Conservation (phyloP, 2,888 invertebrate species). For the Pandemis heparana region DNA sequence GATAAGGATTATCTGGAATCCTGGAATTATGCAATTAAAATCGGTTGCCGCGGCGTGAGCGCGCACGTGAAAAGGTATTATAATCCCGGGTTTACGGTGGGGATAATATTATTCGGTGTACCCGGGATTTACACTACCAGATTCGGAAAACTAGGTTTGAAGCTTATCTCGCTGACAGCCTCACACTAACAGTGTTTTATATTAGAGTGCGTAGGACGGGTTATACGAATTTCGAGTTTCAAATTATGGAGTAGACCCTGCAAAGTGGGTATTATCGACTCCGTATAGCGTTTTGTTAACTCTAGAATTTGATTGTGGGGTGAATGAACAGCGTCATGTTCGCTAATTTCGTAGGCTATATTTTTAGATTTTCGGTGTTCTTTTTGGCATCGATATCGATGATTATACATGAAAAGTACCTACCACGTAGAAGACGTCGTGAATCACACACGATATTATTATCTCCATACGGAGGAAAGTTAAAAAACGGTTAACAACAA, state of each 20-base stretch:
- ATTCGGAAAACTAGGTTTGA: too few species aligned
- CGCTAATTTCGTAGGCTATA: not conserved
- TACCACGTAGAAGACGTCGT: not conserved
- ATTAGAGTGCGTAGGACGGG: too few species aligned
- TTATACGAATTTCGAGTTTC: too few species aligned
- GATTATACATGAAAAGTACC: not conserved
- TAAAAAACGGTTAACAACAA: too few species aligned
- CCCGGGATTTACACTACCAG: not conserved
- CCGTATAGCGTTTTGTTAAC: not conserved
- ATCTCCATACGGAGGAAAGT: too few species aligned
- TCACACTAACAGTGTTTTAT: too few species aligned
- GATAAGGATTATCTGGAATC: constrained; percentile 17
- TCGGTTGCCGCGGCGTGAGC: constrained; percentile 22
- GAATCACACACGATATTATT: not conserved
- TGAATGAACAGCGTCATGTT: not conserved
- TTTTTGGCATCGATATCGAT: too few species aligned
- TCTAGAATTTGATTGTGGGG: not conserved
- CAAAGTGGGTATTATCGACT: constrained; percentile 5
- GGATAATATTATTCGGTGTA: constrained; percentile 19
- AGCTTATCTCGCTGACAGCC: too few species aligned
- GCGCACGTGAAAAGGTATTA: constrained; percentile 28
- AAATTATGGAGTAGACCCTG: not conserved
- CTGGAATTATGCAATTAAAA: constrained; percentile 37
- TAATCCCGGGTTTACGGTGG: constrained; percentile 18
- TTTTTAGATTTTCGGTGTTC: too few species aligned